Percentiles rank a stretch among this genome's conserved stretches.
These are phyloP conservation scores for Acanthoscelides obtectus DNA, from an alignment of 2,888 invertebrate genomes.

Conservation along the genomic window DNA sequence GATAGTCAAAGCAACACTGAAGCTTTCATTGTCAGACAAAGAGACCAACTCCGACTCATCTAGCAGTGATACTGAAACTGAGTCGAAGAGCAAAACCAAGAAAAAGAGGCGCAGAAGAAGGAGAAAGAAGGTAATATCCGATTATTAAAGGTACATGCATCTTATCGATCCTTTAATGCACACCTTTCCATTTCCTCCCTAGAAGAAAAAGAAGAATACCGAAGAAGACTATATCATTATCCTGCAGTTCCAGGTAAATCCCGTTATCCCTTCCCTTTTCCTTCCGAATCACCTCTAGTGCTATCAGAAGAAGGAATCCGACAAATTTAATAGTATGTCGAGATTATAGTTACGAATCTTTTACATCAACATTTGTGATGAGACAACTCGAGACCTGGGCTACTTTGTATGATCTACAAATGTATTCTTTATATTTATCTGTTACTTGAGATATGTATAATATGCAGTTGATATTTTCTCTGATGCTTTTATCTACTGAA, in stretches of 20 bases:
- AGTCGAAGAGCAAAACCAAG: constrained; percentile 20
- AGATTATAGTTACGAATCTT: too few species aligned
- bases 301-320: too few species aligned
- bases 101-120: constrained; percentile 24
- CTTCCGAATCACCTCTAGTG: background rate
- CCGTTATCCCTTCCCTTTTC: background rate
- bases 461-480: too few species aligned
- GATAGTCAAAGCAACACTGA: constrained; percentile 57
- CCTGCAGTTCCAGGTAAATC: background rate
- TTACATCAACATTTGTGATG: too few species aligned
- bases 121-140: constrained; percentile 12
- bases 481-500: too few species aligned
- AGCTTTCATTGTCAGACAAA: constrained; percentile 42
- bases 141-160: background rate
- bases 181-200: constrained; percentile 3
- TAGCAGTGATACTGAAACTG: constrained; percentile 24
- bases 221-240: background rate
- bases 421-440: too few species aligned
- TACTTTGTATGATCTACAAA: too few species aligned
- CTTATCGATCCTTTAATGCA: background rate
- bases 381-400: too few species aligned
- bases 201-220: background rate
- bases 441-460: too few species aligned
- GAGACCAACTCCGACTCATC: constrained; percentile 26
- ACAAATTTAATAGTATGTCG: too few species aligned